Conservation (phyloP, 2,113 vertebrate genomes). For the Blennius ocellaris region DNA sequence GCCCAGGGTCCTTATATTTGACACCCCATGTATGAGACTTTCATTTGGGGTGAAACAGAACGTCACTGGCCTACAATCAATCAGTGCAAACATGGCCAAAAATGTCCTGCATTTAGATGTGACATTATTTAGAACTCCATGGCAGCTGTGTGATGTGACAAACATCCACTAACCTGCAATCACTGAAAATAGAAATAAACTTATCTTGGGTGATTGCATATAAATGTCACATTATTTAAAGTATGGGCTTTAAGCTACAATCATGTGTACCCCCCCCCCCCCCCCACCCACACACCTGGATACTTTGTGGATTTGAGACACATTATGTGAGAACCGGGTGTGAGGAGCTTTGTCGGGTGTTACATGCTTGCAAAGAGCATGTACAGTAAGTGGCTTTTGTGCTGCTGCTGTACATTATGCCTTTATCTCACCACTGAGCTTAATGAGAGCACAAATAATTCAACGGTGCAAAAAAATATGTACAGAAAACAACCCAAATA, state of each 20-base stretch:
- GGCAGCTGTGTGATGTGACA: too few species aligned
- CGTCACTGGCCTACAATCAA: too few species aligned
- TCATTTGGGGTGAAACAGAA: too few species aligned
- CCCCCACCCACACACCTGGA: conserved; percentile 4
- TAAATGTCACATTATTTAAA: background rate
- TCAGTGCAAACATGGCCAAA: too few species aligned
- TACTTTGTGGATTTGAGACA: conserved; percentile 49
- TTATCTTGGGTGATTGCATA: too few species aligned
- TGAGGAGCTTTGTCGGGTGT: conserved; percentile 58
- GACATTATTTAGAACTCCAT: too few species aligned
- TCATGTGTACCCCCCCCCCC: background rate
- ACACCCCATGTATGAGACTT: too few species aligned
- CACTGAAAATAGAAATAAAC: too few species aligned
- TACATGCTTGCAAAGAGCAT: conserved; percentile 50
- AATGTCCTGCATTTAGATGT: too few species aligned
- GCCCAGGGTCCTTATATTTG: too few species aligned
- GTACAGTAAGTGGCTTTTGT: conserved; percentile 60
- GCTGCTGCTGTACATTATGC: conserved; percentile 30
- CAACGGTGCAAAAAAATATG: conserved; percentile 3
- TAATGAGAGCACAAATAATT: conserved; percentile 39
- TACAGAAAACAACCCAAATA: background rate
- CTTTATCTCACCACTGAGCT: conserved; percentile 26
- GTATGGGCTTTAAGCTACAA: background rate
- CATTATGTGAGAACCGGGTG: conserved; percentile 41
- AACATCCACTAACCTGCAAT: too few species aligned